These are phyloP conservation scores for Diplodus puntazzo DNA, from an alignment of 2,797 vertebrate species.

Conservation along the genomic window DNA sequence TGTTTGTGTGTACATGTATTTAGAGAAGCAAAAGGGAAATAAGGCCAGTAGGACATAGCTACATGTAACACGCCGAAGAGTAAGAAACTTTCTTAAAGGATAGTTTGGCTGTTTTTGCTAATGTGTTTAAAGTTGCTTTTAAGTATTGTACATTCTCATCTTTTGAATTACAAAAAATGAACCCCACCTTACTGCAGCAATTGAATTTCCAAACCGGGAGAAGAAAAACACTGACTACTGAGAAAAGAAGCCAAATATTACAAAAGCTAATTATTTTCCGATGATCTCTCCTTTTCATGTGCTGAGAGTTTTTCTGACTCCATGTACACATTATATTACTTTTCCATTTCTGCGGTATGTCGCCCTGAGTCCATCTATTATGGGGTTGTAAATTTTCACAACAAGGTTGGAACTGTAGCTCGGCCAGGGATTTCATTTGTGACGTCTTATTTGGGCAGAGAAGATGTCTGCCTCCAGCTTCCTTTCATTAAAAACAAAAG, in stretches of 20 bases:
- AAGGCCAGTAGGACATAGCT: constrained; percentile 37
- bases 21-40: constrained; percentile 65
- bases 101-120: background rate
- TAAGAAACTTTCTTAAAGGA: constrained; percentile 1
- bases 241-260: background rate
- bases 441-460: background rate
- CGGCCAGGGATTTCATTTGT: no score
- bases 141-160: background rate
- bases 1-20: constrained; percentile 60
- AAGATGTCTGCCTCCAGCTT: background rate
- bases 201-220: background rate
- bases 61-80: constrained; percentile 21
- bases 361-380: background rate
- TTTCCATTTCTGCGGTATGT: background rate
- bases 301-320: background rate
- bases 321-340: background rate
- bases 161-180: background rate
- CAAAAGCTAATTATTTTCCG: background rate
- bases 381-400: background rate
- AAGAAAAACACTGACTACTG: background rate
- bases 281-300: background rate
- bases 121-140: background rate
- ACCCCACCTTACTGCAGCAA: background rate
- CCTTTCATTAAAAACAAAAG: background rate
- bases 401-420: background rate